phyloP scores from a whole-genome alignment of 2,797 vertebrate species.

The Mus caroli region DNA sequence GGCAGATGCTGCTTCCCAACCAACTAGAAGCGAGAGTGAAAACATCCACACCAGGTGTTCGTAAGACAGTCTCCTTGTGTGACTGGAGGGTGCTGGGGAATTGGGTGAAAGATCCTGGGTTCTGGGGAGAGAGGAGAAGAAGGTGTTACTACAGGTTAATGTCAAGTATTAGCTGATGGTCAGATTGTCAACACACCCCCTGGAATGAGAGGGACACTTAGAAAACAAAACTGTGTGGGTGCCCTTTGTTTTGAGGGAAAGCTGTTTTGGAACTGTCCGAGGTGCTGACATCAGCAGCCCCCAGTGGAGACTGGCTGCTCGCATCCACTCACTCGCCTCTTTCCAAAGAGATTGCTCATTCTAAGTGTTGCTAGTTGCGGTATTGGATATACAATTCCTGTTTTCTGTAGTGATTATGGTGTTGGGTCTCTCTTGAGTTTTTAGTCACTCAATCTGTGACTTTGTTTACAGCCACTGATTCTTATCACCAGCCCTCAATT shows the following conservation, averaged over 20 bases:
- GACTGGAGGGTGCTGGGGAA: conserved; percentile 32
- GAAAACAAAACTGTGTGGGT: neutral
- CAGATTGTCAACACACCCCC: neutral
- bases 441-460: conserved; percentile 77
- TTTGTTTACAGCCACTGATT: conserved; percentile 82
- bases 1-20: conserved; percentile 85
- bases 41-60: conserved; percentile 72
- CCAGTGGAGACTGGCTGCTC: neutral
- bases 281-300: conserved; percentile 67
- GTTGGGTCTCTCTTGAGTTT: conserved; percentile 78
- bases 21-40: conserved; percentile 73
- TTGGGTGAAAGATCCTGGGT: neutral
- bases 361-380: neutral
- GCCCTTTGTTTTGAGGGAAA: neutral
- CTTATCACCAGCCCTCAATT: neutral
- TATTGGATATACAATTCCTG: conserved; percentile 73
- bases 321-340: conserved; percentile 50
- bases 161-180: conserved; percentile 77
- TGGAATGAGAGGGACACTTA: conserved; percentile 58
- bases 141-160: conserved; percentile 17
- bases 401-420: conserved; percentile 82
- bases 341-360: conserved; percentile 61
- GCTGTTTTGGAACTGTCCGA: conserved; percentile 75
- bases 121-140: neutral
- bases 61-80: conserved; percentile 63